A percentile compares a stretch with the other conserved stretches of the same genome.
Evolutionary conservation across 2,113 vertebrate species (phyloP).

Genomic region (Stomatorhinus ivindoensis): DNA sequence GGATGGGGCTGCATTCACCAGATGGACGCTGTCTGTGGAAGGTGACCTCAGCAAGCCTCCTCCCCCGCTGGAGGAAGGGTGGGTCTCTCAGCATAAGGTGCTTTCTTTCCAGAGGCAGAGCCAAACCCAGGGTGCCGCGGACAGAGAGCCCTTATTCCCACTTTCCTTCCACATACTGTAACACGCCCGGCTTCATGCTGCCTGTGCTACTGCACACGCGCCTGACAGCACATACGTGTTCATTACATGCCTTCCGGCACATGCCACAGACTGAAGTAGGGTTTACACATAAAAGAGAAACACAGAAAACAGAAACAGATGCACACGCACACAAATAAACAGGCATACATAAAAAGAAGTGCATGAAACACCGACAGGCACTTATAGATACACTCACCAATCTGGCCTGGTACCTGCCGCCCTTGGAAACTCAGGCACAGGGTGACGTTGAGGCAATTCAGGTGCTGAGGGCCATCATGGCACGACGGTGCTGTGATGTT

Average conservation of each 20-base stretch:
- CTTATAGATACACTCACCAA: slow-evolving; percentile 66
- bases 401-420: slow-evolving; percentile 77
- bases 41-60: slow-evolving; percentile 39
- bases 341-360: background rate
- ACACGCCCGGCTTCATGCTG: slow-evolving; percentile 37
- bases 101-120: slow-evolving; percentile 53
- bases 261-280: background rate
- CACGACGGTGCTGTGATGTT: slow-evolving; percentile 93
- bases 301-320: background rate
- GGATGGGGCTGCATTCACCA: slow-evolving; percentile 38
- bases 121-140: slow-evolving; percentile 41
- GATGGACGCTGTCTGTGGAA: slow-evolving; percentile 41
- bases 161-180: slow-evolving; percentile 47
- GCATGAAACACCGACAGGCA: background rate
- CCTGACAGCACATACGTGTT: background rate
- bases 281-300: background rate
- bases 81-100: slow-evolving; percentile 47
- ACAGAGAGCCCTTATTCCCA: slow-evolving; percentile 58
- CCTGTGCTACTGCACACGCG: slow-evolving; percentile 29
- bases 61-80: slow-evolving; percentile 38
- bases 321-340: background rate
- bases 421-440: slow-evolving; percentile 79
- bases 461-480: slow-evolving; percentile 74
- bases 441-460: slow-evolving; percentile 82
- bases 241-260: background rate